Conservation (phyloP, 2,113 vertebrate species). For the Cettia cetti region DNA sequence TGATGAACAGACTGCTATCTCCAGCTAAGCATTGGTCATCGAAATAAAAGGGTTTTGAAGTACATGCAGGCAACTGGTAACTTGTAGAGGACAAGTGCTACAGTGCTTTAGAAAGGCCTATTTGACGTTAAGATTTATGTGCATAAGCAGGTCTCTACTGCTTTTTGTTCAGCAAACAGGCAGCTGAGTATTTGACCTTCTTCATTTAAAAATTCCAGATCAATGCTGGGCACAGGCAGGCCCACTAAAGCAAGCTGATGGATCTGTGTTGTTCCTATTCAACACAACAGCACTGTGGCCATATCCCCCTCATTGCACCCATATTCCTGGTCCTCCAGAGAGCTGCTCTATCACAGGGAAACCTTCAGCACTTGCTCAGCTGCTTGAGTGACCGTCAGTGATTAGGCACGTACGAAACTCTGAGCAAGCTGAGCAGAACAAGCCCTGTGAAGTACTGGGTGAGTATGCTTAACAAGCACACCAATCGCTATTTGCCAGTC, state of each 20-base stretch:
- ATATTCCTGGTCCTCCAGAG: neutral
- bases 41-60: neutral
- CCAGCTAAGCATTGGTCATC: neutral
- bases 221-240: neutral
- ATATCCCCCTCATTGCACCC: neutral
- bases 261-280: neutral
- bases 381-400: neutral
- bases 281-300: neutral
- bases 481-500: neutral
- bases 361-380: neutral
- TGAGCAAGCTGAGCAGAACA: neutral
- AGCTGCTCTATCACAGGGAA: neutral
- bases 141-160: neutral
- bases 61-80: neutral
- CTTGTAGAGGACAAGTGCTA: neutral
- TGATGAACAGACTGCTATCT: neutral
- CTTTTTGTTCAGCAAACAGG: neutral
- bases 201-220: neutral
- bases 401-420: neutral
- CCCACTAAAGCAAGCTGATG: neutral
- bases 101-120: neutral
- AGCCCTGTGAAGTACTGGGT: neutral
- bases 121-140: neutral
- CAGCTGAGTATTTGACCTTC: neutral
- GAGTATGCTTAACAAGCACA: neutral